Percentiles rank a stretch among this genome's conserved stretches.
phyloP scores from a whole-genome alignment of 2,888 invertebrate species.

The Andrena camellia region DNA sequence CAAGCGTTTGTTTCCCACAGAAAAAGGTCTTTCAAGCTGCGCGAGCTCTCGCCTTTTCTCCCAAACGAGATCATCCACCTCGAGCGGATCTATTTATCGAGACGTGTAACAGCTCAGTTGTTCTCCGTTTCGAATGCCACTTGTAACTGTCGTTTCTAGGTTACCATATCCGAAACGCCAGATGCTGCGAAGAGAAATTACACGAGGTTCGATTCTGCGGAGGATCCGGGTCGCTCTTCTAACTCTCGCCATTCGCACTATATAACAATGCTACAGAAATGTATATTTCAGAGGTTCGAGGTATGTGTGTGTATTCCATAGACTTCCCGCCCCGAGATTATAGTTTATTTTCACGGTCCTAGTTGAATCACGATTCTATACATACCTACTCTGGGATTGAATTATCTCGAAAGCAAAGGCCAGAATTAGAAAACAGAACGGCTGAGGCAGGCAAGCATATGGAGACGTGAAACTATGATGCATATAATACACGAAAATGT shows the following conservation, averaged over 20 bases:
- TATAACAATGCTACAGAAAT: slow-evolving; percentile 11
- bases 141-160: slow-evolving; percentile 21
- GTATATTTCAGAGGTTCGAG: not conserved
- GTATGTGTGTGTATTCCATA: slow-evolving; percentile 5
- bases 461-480: too few relatives aligned
- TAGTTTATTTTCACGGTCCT: slow-evolving; percentile 15
- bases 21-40: slow-evolving; percentile 9
- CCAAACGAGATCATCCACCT: slow-evolving; percentile 11
- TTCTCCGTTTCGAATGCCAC: not conserved
- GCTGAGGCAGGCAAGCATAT: too few relatives aligned
- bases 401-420: too few relatives aligned
- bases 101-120: slow-evolving; percentile 4
- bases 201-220: slow-evolving; percentile 17
- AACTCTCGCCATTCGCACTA: slow-evolving; percentile 34
- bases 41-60: slow-evolving; percentile 17
- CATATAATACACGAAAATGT: too few relatives aligned
- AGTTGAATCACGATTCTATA: too few relatives aligned
- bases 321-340: slow-evolving; percentile 17
- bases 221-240: slow-evolving; percentile 28
- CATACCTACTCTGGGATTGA: too few relatives aligned
- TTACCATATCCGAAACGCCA: slow-evolving; percentile 11
- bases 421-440: too few relatives aligned
- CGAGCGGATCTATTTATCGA: slow-evolving; percentile 24
- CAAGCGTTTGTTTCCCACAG: slow-evolving; percentile 22
- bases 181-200: slow-evolving; percentile 17